Evolutionary conservation across 1,140 invertebrate species (phyloP).

Genomic region (Drosophila quadrilineata): DNA sequence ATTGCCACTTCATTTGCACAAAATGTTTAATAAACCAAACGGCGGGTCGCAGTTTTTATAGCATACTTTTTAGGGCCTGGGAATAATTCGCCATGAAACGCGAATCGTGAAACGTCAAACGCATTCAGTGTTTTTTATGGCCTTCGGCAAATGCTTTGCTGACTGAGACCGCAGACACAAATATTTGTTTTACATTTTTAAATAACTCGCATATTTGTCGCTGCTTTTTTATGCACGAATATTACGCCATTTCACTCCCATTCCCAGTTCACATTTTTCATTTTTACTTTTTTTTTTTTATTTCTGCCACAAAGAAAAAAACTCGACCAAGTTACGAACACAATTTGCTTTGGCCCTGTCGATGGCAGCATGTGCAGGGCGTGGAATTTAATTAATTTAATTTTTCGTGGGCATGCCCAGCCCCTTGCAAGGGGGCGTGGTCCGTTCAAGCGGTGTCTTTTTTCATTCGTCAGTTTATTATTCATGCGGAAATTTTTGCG

Average conservation of each 20-base stretch:
- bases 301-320: too few species aligned
- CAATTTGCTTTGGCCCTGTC: conserved; percentile 49
- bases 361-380: neutral
- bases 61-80: neutral
- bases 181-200: conserved; percentile 75
- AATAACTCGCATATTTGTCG: conserved; percentile 65
- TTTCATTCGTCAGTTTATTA: conserved; percentile 38
- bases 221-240: conserved; percentile 1
- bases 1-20: conserved; percentile 71
- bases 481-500: conserved; percentile 55
- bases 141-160: conserved; percentile 36
- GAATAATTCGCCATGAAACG: too few species aligned
- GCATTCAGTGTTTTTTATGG: conserved; percentile 23
- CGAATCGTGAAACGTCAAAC: conserved; percentile 25
- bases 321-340: conserved; percentile 20
- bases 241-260: too few species aligned
- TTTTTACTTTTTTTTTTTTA: too few species aligned
- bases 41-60: conserved; percentile 13
- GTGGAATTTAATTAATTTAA: conserved; percentile 74
- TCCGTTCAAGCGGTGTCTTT: neutral
- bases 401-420: conserved; percentile 45
- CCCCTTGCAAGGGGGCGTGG: neutral
- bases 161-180: conserved; percentile 54
- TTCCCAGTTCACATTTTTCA: too few species aligned
- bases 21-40: conserved; percentile 66